Percentiles rank a stretch among this genome's conserved stretches.
Conservation (phyloP, 2,797 vertebrate genomes). For the Intellagama lesueurii region DNA sequence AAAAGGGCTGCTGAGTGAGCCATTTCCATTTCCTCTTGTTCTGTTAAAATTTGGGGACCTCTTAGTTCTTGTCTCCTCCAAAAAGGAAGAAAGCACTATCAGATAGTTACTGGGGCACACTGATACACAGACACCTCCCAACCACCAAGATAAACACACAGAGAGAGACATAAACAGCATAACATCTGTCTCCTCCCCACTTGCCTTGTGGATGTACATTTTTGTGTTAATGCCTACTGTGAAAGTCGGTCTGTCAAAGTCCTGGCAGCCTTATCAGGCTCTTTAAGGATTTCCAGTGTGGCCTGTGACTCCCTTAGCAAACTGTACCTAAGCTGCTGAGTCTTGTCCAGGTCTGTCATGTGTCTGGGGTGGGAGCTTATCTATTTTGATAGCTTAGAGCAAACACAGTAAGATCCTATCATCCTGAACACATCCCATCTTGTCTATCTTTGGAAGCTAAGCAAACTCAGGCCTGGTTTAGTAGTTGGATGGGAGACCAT, state of each 20-base stretch:
- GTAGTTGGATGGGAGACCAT: no score
- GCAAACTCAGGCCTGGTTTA: no score
- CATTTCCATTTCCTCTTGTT: constrained; percentile 26
- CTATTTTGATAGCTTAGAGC: neutral
- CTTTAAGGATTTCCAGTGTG: neutral
- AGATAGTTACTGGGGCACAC: neutral
- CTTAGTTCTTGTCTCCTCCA: neutral
- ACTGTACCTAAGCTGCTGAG: neutral
- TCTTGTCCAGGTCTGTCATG: neutral
- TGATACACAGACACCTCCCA: neutral
- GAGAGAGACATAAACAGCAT: neutral
- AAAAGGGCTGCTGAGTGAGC: constrained; percentile 20
- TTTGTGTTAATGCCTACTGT: neutral
- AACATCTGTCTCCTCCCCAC: neutral
- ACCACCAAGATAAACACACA: neutral
- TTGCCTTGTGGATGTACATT: neutral
- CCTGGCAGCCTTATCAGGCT: no score
- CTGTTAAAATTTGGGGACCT: neutral
- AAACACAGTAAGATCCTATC: neutral
- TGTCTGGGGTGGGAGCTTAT: neutral
- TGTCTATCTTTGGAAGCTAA: neutral
- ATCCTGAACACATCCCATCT: no score
- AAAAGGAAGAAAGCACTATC: neutral
- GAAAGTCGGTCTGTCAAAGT: neutral
- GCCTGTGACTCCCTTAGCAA: neutral